Evolutionary conservation across 2,797 vertebrate genomes (phyloP).

Genomic region (Capromys pilorides): DNA sequence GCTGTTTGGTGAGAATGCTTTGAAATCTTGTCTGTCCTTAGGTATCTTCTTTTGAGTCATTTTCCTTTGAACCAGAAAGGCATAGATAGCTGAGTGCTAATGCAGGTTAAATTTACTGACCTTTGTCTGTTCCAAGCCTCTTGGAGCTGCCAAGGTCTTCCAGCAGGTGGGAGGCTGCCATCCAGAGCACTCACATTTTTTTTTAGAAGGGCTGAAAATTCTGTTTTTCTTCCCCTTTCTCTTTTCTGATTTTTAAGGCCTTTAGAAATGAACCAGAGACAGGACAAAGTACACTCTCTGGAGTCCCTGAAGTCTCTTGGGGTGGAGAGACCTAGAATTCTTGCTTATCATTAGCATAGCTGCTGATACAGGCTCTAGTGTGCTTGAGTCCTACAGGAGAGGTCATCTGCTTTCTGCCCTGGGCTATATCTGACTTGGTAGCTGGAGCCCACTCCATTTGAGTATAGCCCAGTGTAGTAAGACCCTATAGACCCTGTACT

Average conservation of each 20-base stretch:
- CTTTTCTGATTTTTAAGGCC: slow-evolving; percentile 26
- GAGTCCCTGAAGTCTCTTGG: neutral
- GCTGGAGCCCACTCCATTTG: neutral
- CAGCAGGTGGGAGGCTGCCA: slow-evolving; percentile 3
- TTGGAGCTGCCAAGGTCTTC: slow-evolving; percentile 50
- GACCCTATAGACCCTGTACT: neutral
- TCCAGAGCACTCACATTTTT: slow-evolving; percentile 13
- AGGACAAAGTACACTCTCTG: slow-evolving; percentile 25
- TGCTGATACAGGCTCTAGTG: neutral
- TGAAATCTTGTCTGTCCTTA: slow-evolving; percentile 72
- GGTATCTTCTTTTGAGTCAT: slow-evolving; percentile 50
- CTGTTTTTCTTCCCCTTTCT: neutral
- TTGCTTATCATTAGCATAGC: neutral
- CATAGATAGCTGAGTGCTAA: slow-evolving; percentile 61
- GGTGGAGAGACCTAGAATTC: slow-evolving; percentile 39
- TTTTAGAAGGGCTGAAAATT: slow-evolving; percentile 31
- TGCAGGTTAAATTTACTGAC: slow-evolving; percentile 66
- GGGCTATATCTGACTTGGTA: neutral
- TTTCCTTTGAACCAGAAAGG: slow-evolving; percentile 68
- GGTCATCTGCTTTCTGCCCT: neutral
- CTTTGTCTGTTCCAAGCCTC: slow-evolving; percentile 27
- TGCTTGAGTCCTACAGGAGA: neutral
- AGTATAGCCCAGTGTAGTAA: neutral
- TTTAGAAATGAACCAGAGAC: slow-evolving; percentile 54
- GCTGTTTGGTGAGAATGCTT: slow-evolving; percentile 69